Base-by-base conservation (phyloP, 2,797 vertebrate genomes). In the Pangasius krempfi region DNA sequence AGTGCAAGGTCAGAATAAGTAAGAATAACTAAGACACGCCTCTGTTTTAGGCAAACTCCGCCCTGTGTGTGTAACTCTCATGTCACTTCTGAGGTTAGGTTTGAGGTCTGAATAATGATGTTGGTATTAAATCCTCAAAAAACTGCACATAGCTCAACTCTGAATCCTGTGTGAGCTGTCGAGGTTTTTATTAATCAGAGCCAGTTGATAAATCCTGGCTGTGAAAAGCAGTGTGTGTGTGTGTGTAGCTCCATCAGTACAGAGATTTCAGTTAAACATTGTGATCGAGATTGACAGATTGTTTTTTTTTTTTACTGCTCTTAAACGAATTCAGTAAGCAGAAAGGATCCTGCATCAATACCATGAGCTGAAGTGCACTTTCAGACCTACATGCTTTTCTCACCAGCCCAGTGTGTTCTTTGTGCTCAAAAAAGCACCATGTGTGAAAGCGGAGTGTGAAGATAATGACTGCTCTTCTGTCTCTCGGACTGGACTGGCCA, bases 381-480 rank as follows among this genome's bases (percentile, higher is more conserved):
- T 50, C 60, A 84, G 58, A 79, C 76, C 60, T 20, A n/a, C 75
- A 62, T 80, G 86, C 75, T 68, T 87, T 10, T 9, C 25, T 78
- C 84, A 54, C 85, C 89, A 86, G 62, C 68, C 84, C 30, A 70
- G 27, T 58, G 54, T 14, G 52, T 84, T 47, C 70, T 54, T 54
- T 27, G 9, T 25, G 33, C 73, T 66, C 8, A 1, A 25, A 82
- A 40, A 82, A 82, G 52, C 76, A 10, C 2, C n/a, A 18, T 5
- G n/a, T 58, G 16, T 37, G 52, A 60, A 84, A 81, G 78, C 27
- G 22, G 80, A 75, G 66, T 30, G 44, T 79, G 60, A 52, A 72
- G 73, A 70, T 86, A 90, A 89, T 80, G 83, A 89, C 54, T 54
- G 8, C 30, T 86, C n/a, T 52, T 0, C 54, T 54, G 68, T 83